Evolutionary conservation across 2,113 vertebrate species (phyloP), one percentile per base, ranked within the genome.

Genomic region (Desmodus rotundus): DNA sequence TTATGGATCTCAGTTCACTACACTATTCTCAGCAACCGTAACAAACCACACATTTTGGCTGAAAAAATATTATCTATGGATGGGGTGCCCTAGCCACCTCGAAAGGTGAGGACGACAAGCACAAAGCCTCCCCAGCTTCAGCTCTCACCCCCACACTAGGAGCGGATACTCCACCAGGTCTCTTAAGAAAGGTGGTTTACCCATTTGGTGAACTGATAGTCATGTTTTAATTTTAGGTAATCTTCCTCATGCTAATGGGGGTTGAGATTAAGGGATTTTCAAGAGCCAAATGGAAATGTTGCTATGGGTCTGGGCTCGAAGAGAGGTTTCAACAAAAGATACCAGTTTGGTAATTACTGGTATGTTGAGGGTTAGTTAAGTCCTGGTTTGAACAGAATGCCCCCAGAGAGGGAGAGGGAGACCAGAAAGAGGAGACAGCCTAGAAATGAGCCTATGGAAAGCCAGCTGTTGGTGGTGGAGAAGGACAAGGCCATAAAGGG

Each of bases 361-460:
- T 45, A 67, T 74, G 7, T 12, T 58, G 16, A n/a, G 17, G 36
- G 9, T 24, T 14, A 36, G 12, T 33, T 2, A 70, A 77, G 8
- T 22, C 13, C 47, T 26, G 5, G 12, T 72, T 93, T 61, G 12
- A 93, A 93, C 6, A n/a, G 12, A 67, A 84, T 90, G 58, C 45
- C 8, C 24, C 74, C 13, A 26, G 3, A 91, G 17, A 80, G 19
- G 3, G 9, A 58, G 12, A 50, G 26, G 9, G 7, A 58, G 14
- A 52, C 16, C 22, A 24, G 20, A 97, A 96, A 98, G 61, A 88
- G 45, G 97, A 41, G 89, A 17, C 1, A 19, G 16, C 16, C 41
- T 36, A 41, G 3, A 45, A 33, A 0, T 5, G 11, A 38, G 9
- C 50, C 89, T 96, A 87, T 22, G 61, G 74, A 81, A 78, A 76